Base-by-base conservation (phyloP, 37 sponge, comb jelly and placozoan species). In the Chondrilla cf. caribensis region DNA sequence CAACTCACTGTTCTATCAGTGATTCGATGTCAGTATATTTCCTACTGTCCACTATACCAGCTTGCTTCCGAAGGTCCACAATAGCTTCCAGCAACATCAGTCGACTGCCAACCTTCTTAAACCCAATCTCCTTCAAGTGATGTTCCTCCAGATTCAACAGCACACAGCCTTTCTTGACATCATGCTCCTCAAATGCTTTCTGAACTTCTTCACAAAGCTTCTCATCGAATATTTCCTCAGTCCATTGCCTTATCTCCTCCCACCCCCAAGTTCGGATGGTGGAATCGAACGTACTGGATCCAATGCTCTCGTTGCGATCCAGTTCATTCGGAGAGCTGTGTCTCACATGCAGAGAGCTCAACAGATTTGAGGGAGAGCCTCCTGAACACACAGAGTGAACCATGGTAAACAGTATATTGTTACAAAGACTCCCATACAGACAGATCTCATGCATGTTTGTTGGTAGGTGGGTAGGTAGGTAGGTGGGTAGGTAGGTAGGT, bases 121-220 rank as follows among this genome's bases (percentile, higher is more conserved):
- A 54, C 19, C 91, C 94, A 77, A 94, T 87, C 66, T 94, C 92
- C 41, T 84, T 82, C 75, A 94, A 77, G 47, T 94, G 94, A 3
- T 60, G 40, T 81, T 94, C 94, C 33, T 67, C 51, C 66, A 94
- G 72, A 14, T 39, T 58, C 7, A 90, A 64, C 54, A 94, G 81
- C 0, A 64, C 44, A 6, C 54, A 22, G 0, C 94, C 94, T 62
- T 72, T 87, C 21, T 24, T 60, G 18, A 94, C 86, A 5, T 29
- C 75, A 31, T 93, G 94, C 25, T 84, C 58, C 29, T 75, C 29
- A 58, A 87, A 87, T 28, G 59, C 32, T n/a, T n/a, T n/a, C n/a
- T n/a, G 7, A 2, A 26, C 60, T 2, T n/a, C 25, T 3, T 59
- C 60, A 26, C 25, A 6, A 2, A 59, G 60, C n/a, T n/a, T n/a